phyloP scores from a whole-genome alignment of 2,888 invertebrate species.

The Heliconius erato region DNA sequence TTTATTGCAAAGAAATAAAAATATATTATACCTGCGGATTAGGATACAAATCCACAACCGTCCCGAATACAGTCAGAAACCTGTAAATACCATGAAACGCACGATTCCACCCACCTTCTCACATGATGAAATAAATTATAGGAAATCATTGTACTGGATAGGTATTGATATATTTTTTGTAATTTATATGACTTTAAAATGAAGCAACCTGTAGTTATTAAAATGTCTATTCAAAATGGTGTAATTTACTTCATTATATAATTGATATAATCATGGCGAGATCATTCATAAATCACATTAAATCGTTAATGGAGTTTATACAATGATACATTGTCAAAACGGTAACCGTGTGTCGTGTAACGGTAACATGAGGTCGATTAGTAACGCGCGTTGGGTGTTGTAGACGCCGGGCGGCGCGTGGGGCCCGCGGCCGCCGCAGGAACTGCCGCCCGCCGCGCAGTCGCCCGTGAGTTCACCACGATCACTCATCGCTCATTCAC shows the following conservation, averaged over 20 bases:
- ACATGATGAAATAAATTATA: not conserved
- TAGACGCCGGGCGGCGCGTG: conserved; percentile 66
- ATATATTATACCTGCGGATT: not conserved
- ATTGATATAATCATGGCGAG: not conserved
- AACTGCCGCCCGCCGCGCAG: conserved; percentile 67
- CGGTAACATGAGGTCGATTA: conserved; percentile 41
- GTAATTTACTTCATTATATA: not conserved
- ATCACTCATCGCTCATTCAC: conserved; percentile 31
- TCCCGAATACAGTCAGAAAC: too few relatives aligned
- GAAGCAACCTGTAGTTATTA: not conserved
- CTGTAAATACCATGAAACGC: too few relatives aligned
- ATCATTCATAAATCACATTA: conserved; percentile 5
- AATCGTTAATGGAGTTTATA: not conserved
- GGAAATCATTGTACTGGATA: not conserved
- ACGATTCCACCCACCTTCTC: too few relatives aligned
- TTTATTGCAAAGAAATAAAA: not conserved
- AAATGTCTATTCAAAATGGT: not conserved
- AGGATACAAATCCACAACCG: too few relatives aligned
- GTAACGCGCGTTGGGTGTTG: conserved; percentile 52
- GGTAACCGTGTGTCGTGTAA: not conserved
- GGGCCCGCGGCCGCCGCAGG: conserved; percentile 69
- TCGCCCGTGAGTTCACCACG: conserved; percentile 65
- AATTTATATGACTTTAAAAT: not conserved
- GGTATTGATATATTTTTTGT: not conserved
- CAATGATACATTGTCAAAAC: not conserved